A percentile compares a stretch with the other conserved stretches of the same genome.
Evolutionary conservation across 1,140 invertebrate species (phyloP).

Genomic region (Paralvinella palmiformis): DNA sequence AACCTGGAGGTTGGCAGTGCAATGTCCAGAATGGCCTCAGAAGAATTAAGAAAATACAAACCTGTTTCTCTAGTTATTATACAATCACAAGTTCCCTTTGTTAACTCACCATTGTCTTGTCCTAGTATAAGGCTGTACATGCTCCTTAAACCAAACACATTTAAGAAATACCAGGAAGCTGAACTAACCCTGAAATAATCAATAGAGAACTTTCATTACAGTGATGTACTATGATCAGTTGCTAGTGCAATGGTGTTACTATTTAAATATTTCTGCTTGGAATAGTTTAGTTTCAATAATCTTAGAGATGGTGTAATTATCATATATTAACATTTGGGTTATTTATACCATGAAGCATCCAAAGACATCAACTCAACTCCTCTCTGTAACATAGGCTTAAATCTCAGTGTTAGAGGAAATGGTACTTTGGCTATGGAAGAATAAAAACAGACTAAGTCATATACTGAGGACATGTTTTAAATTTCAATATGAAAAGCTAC

Average conservation of each 20-base stretch:
- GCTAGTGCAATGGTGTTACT: too few relatives aligned
- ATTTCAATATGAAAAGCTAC: too few relatives aligned
- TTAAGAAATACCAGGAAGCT: slow-evolving; percentile 99
- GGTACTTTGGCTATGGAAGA: slow-evolving; percentile 80
- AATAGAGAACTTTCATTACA: slow-evolving; percentile 16
- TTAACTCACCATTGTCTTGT: slow-evolving; percentile 82
- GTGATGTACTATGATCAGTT: too few relatives aligned
- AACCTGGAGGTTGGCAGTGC: too few relatives aligned
- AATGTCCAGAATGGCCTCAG: too few relatives aligned
- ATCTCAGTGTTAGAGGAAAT: slow-evolving; percentile 93
- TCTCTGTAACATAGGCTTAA: slow-evolving; percentile 98
- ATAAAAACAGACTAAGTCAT: slow-evolving; percentile 2
- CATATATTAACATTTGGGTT: background rate
- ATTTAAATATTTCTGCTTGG: too few relatives aligned
- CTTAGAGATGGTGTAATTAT: background rate
- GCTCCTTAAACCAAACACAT: slow-evolving; percentile 95
- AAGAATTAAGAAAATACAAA: too few relatives aligned
- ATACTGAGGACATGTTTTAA: too few relatives aligned
- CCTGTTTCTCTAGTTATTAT: too few relatives aligned
- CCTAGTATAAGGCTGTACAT: slow-evolving; percentile 97
- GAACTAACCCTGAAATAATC: slow-evolving; percentile 73
- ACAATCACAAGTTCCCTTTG: too few relatives aligned
- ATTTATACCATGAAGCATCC: slow-evolving; percentile 84
- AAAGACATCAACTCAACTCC: slow-evolving; percentile 91
- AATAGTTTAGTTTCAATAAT: too few relatives aligned